A percentile compares a stretch with the other conserved stretches of the same genome.
phyloP scores from a whole-genome alignment of 2,797 vertebrate genomes.

The Sandelia bainsii region DNA sequence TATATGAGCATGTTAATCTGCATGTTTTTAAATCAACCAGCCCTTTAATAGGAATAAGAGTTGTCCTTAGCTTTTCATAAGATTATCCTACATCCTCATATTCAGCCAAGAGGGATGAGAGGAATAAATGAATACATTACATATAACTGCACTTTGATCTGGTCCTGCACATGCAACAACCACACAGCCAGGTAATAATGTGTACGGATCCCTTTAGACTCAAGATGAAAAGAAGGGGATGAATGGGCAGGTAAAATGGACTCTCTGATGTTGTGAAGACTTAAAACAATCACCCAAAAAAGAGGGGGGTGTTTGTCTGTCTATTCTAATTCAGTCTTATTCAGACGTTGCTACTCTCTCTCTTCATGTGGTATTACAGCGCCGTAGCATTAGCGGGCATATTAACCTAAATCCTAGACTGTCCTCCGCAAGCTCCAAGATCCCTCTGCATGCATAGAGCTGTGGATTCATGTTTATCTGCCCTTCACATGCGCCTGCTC shows the following conservation, averaged over 20 bases:
- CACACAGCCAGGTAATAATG: constrained; percentile 25
- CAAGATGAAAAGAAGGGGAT: constrained; percentile 43
- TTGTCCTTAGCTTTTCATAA: background rate
- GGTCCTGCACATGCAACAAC: constrained; percentile 25
- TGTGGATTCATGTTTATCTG: constrained; percentile 52
- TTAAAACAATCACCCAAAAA: constrained; percentile 3
- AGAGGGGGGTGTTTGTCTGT: background rate
- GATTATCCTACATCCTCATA: background rate
- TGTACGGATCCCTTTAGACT: constrained; percentile 37
- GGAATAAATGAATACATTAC: constrained; percentile 5
- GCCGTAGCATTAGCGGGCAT: constrained; percentile 57
- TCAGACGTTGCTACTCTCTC: background rate
- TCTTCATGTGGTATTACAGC: constrained; percentile 34
- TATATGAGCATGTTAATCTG: no score
- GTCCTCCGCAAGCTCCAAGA: constrained; percentile 56
- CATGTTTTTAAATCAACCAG: background rate
- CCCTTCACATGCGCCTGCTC: constrained; percentile 20
- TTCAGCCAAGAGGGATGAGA: constrained; percentile 24
- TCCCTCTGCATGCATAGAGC: constrained; percentile 55
- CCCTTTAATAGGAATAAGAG: background rate
- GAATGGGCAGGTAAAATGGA: constrained; percentile 45
- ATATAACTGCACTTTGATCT: constrained; percentile 49
- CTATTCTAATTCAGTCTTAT: background rate
- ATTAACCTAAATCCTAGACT: constrained; percentile 72
- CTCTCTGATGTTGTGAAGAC: constrained; percentile 40